A percentile compares a stretch with the other conserved stretches of the same genome.
Conservation (phyloP, 2,113 vertebrate species). For the Toxostoma redivivum region DNA sequence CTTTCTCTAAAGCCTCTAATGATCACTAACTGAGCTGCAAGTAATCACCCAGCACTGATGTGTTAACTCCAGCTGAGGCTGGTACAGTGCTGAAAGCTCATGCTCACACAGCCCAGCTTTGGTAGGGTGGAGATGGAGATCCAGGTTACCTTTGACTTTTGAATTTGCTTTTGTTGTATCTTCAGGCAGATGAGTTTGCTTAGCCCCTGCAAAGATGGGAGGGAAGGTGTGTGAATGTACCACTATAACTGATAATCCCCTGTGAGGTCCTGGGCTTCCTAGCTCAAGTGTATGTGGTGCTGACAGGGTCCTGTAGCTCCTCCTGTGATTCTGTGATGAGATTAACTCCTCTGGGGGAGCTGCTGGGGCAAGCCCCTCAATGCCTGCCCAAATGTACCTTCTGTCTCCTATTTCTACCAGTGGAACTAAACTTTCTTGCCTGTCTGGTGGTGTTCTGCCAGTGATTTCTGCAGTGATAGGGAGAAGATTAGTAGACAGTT, state of each 20-base stretch:
- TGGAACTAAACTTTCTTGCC: background rate
- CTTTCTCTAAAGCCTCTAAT: background rate
- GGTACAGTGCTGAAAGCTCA: background rate
- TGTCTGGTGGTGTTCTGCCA: background rate
- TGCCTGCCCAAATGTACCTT: background rate
- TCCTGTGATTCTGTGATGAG: background rate
- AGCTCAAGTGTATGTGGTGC: background rate
- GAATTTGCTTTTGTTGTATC: background rate
- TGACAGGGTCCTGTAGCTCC: background rate
- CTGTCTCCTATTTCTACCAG: background rate
- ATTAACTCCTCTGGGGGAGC: background rate
- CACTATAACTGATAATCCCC: background rate
- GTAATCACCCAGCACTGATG: background rate
- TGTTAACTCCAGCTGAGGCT: background rate
- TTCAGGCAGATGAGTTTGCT: background rate
- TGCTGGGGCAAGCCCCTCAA: background rate
- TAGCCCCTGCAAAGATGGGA: background rate
- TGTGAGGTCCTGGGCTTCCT: background rate
- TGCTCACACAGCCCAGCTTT: background rate
- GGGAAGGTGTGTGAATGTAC: background rate
- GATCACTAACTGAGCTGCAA: background rate
- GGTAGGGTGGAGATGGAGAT: background rate
- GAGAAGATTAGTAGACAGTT: background rate
- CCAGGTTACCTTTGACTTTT: background rate
- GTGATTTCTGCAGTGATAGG: background rate